Base-by-base conservation (phyloP, 2,113 vertebrate genomes). In the Myocastor coypus region DNA sequence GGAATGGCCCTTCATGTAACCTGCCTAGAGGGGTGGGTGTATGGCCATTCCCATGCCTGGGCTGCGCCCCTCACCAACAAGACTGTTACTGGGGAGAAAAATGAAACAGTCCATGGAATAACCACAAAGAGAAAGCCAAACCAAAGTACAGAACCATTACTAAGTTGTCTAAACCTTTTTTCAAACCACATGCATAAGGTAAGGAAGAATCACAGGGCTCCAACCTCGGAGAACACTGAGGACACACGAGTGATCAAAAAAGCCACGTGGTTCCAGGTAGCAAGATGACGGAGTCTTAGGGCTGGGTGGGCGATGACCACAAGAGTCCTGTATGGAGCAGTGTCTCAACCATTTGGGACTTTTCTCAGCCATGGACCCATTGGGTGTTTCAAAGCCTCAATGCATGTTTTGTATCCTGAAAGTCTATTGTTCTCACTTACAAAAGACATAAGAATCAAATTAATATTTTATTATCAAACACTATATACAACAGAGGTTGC, bases 401-500 rank as follows among this genome's bases (percentile, higher is more conserved):
- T 96, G 91, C 13, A 46, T 98, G 98, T 99, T 99, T 99, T 98
- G 98, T 99, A 99, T 98, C 98, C 99, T 98, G 99, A 99, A 99
- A 99, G 98, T 99, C 98, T 99, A 99, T 98, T 99, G 98, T 99
- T 98, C 98, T 99, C 98, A 98, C 98, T 99, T 99, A 99, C 98
- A 99, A 99, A 99, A 99, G 99, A 99, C 99, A 99, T 99, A 99
- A 99, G 99, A 99, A 99, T 99, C 99, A 99, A 99, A 99, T 99
- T 98, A 99, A 99, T 99, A 99, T 98, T 99, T 99, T 99, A 99
- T 99, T 99, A 99, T 99, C 99, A 99, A 99, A 99, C 99, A 99
- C 99, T 99, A 99, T 99, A 99, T 99, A 99, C 99, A 99, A 99
- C 99, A 99, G 99, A 99, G 98, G 97, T 98, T 98, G 98, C 99